phyloP scores from a whole-genome alignment of 2,113 vertebrate species.

The Chloropsis cyanopogon region DNA sequence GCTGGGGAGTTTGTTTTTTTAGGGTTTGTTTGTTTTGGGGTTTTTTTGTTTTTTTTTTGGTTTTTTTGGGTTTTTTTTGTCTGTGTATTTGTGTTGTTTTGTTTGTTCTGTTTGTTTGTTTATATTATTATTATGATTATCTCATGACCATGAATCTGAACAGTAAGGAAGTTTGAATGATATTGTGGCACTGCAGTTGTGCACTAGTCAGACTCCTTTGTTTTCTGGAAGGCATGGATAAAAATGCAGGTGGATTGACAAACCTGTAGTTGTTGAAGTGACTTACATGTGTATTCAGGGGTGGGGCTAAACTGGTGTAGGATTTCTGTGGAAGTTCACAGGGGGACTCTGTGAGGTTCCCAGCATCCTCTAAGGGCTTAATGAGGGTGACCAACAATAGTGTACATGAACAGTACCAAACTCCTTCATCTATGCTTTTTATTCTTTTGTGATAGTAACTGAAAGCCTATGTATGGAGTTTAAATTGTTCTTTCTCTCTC shows the following conservation, averaged over 20 bases:
- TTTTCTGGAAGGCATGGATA: background rate
- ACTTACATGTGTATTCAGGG: background rate
- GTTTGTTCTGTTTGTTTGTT: background rate
- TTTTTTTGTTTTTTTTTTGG: rapidly evolving
- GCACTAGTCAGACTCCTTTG: background rate
- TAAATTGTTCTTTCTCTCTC: background rate
- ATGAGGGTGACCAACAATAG: background rate
- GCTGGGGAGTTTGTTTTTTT: background rate
- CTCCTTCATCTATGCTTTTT: background rate
- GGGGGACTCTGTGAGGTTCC: background rate
- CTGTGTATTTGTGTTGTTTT: rapidly evolving
- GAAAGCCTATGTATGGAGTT: background rate
- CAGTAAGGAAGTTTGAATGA: background rate
- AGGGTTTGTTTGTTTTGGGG: too few species aligned
- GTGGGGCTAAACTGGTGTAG: background rate
- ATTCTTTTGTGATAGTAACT: background rate
- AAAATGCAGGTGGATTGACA: background rate
- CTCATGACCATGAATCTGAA: background rate
- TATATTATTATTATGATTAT: background rate
- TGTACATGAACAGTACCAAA: background rate
- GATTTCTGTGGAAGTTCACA: background rate
- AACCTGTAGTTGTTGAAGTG: background rate
- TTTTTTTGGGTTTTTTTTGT: too few species aligned
- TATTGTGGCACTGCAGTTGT: background rate
- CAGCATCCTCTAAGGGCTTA: background rate